Evolutionary conservation across 2,888 invertebrate genomes (phyloP), one percentile per base, ranked within the genome.

Genomic region (Alentia gelatinosa): DNA sequence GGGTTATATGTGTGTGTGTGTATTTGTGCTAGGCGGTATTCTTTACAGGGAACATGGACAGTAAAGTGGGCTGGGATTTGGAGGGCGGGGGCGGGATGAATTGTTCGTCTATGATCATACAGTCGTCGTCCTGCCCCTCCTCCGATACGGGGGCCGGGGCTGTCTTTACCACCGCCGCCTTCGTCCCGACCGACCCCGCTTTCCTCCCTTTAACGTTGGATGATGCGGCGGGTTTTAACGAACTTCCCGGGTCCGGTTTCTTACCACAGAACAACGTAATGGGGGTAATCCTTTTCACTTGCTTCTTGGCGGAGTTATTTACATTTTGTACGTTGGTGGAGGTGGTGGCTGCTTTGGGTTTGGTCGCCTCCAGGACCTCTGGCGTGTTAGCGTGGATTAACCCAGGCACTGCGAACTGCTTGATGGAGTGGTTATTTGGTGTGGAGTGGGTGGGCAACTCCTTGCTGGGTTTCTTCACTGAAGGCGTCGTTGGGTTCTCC

Each of bases 381-480:
- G 19, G 26, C 7, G 89, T 50, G 40, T 39, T n/a, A 15, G 56
- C 35, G 23, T 74, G 89, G 7, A 74, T 35, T 4, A 74, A 33
- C 39, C 79, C 83, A 30, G 91, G 89, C 56, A 91, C 91, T 0
- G 91, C 83, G 42, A 89, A 91, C 83, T 91, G 89, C 33, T 42
- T 90, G 30, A 91, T 91, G 75, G 79, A 83, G 23, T 33, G 68
- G 7, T 56, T 47, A 26, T 56, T 40, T 23, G 39, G 68, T 12
- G 40, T n/a, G 35, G 40, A n/a, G 12, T 26, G 33, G 23, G 23
- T 91, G 7, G 68, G 42, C 7, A 86, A 3, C n/a, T 91, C 74
- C 74, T 56, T 75, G 19, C 40, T 75, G 9, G 40, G 30, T n/a
- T 86, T 75, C 15, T 68, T 83, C 1, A 68, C 23, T 63, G 35